Base-by-base conservation (phyloP, 2,888 invertebrate species). In the Melanophora roralis region DNA sequence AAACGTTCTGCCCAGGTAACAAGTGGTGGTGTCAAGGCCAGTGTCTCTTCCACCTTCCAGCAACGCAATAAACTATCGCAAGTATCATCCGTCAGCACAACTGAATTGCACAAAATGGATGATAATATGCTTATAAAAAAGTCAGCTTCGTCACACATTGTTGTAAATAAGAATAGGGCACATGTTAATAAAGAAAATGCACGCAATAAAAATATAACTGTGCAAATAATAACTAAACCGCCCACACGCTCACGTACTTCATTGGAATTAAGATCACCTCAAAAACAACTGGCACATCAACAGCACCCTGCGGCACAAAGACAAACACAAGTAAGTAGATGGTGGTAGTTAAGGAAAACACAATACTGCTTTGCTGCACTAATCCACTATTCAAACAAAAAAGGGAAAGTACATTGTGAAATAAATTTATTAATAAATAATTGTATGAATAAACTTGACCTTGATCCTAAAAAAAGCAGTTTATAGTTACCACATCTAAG, bases 101-200 rank as follows among this genome's bases (percentile, higher is more conserved):
- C 89, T 82, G 90, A 90, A 81, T 82, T 90, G 83, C 89, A 89
- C 82, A 89, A 89, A 83, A 85, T 90, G 64, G 89, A 90, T 71
- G 89, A 89, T 57, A 89, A 87, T 81, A 86, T 88, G 85, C 82
- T 88, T 34, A 82, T 89, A 19, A 89, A 86, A 73, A 89, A 89
- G 69, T 87, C 89, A 0, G 84, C 86, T 14, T 87, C 88, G 0
- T 86, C 88, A 60, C 87, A 88, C 75, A 85, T 86, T 51, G 85
- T 86, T 57, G 82, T 83, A n/a, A 87, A 85, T 60, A 87, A 87
- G 68, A 86, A 85, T 68, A 88, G 86, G 68, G 86, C 85, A 60
- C 86, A 88, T 73, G 84, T 86, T 36, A 89, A 87, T 75, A 89
- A 89, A 69, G 89, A 89, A 79, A 89, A 88, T 82, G 84, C 86